Evolutionary conservation across 2,888 invertebrate species (phyloP).

Genomic region (Branchipolynoe longqiensis): DNA sequence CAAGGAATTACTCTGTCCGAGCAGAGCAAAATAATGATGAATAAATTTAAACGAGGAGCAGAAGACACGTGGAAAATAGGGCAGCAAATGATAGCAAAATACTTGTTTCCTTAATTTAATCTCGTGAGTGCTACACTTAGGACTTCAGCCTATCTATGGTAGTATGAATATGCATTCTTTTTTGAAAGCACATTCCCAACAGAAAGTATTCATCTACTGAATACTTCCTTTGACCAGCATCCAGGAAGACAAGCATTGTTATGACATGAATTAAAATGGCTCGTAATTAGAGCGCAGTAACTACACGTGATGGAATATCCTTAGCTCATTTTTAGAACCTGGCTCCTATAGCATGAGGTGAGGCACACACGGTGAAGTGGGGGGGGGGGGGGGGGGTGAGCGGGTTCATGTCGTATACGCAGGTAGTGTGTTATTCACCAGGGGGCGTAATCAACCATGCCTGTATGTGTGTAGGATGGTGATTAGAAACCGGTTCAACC

Average conservation of each 20-base stretch:
- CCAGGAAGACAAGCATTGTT: conserved; percentile 54
- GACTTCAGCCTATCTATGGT: too few species aligned
- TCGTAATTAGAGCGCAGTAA: background rate
- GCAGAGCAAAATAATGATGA: conserved; percentile 11
- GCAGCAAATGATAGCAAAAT: conserved; percentile 20
- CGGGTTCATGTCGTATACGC: conserved; percentile 1
- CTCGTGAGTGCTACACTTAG: background rate
- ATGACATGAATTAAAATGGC: conserved; percentile 6
- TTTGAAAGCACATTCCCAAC: background rate
- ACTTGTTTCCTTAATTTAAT: background rate
- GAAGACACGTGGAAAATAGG: conserved; percentile 5
- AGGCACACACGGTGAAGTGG: too few species aligned
- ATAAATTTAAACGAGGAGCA: background rate
- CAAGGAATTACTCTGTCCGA: background rate
- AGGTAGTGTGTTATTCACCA: conserved; percentile 8
- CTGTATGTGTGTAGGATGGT: conserved; percentile 44
- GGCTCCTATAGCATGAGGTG: conserved; percentile 22
- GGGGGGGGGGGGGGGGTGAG: background rate
- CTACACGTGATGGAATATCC: background rate
- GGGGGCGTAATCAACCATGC: conserved; percentile 47
- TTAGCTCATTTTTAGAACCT: conserved; percentile 37
- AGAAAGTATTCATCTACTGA: background rate
- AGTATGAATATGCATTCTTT: too few species aligned
- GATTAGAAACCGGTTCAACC: conserved; percentile 22
- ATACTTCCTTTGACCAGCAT: background rate